Evolutionary conservation across 2,797 vertebrate species (phyloP).

Genomic region (Eulemur rubriventer): DNA sequence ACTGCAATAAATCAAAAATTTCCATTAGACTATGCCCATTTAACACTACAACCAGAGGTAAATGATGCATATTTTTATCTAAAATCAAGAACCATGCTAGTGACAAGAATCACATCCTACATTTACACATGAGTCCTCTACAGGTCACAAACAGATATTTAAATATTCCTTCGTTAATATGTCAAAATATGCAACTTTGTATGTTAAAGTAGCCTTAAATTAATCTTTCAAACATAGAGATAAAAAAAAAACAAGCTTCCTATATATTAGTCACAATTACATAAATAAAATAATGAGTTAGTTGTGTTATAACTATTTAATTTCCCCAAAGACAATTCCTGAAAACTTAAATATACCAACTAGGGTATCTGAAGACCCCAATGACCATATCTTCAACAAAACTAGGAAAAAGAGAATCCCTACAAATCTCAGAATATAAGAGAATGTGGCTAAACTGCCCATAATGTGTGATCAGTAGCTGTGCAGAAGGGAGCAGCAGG

Average conservation of each 20-base stretch:
- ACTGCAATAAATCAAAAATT: slow-evolving; percentile 15
- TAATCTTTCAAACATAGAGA: slow-evolving; percentile 27
- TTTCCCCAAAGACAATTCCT: not conserved
- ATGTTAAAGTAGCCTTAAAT: not conserved
- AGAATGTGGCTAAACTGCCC: not conserved
- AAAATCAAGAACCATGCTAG: slow-evolving; percentile 46
- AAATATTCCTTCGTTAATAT: not conserved
- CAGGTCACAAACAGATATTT: not conserved
- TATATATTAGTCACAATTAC: not conserved
- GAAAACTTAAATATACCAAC: slow-evolving; percentile 20
- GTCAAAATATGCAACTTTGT: slow-evolving; percentile 7
- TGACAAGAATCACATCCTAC: slow-evolving; percentile 4
- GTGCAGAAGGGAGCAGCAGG: not conserved
- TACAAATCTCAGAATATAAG: not conserved
- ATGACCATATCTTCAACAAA: not conserved
- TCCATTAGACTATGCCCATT: not conserved
- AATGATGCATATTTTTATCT: slow-evolving; percentile 17
- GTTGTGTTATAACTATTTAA: not conserved
- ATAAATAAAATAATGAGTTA: not conserved
- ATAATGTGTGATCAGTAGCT: not conserved
- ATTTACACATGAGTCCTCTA: slow-evolving; percentile 14
- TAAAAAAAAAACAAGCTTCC: not conserved
- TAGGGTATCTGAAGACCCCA: not conserved
- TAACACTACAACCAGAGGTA: slow-evolving; percentile 24
- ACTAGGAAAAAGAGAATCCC: not conserved